phyloP scores from a whole-genome alignment of 2,113 vertebrate species.

The Callopanchax toddi region DNA sequence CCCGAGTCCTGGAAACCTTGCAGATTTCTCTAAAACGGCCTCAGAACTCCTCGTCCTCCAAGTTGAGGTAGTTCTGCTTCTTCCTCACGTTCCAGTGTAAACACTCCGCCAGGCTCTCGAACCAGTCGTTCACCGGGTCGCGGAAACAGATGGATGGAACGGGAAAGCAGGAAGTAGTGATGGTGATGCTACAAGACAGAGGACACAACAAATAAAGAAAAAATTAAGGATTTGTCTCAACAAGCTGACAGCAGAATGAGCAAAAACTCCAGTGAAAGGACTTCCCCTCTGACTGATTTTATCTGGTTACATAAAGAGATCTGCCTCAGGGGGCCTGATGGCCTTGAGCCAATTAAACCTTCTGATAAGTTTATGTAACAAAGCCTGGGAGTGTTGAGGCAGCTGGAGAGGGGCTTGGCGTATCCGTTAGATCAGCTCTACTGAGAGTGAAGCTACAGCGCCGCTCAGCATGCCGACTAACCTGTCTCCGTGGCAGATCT shows the following conservation, averaged over 20 bases:
- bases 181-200: constrained; percentile 75
- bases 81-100: constrained; percentile 87
- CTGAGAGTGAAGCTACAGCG: no score
- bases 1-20: constrained; percentile 5
- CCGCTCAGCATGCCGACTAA: constrained; percentile 36
- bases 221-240: no score
- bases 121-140: constrained; percentile 86
- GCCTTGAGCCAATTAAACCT: constrained; percentile 23
- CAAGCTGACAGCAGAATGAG: background rate
- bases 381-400: constrained; percentile 14
- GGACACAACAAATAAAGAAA: no score
- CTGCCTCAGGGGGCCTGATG: background rate
- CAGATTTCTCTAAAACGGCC: background rate
- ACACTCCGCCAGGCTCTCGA: constrained; percentile 84
- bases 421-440: no score
- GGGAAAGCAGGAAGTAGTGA: constrained; percentile 85
- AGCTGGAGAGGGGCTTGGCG: constrained; percentile 12
- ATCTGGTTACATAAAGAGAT: constrained; percentile 26
- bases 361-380: constrained; percentile 38
- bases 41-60: constrained; percentile 78
- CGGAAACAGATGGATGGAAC: constrained; percentile 85
- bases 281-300: constrained; percentile 26
- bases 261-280: constrained; percentile 2
- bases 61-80: constrained; percentile 80
- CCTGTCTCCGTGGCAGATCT: constrained; percentile 85